These are phyloP conservation scores for Drosophila heteroneura DNA, from an alignment of 2,888 invertebrate genomes.

Conservation along the genomic window DNA sequence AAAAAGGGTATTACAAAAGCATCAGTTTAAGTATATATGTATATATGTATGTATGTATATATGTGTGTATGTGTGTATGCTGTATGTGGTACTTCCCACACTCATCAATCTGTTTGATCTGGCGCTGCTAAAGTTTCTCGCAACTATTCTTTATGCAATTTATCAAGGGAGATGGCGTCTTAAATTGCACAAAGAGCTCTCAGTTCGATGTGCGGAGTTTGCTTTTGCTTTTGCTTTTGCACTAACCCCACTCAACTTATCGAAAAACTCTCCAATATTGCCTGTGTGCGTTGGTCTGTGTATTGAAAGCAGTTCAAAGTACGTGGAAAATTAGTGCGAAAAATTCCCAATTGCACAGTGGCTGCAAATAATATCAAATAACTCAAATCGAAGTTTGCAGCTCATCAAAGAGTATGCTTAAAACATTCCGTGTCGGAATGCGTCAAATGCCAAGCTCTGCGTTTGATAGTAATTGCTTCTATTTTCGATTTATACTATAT, in stretches of 20 bases:
- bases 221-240: conserved; percentile 48
- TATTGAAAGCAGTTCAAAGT: conserved; percentile 47
- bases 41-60: background rate
- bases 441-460: background rate
- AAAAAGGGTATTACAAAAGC: background rate
- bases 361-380: background rate
- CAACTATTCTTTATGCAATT: conserved; percentile 72
- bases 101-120: conserved; percentile 69
- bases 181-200: conserved; percentile 71
- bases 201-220: conserved; percentile 56
- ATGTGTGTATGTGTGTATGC: background rate
- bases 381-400: background rate
- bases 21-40: background rate
- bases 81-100: background rate
- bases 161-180: conserved; percentile 33
- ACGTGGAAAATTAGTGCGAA: conserved; percentile 48
- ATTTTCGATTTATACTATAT: background rate
- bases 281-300: conserved; percentile 10
- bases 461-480: background rate
- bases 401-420: background rate
- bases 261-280: conserved; percentile 30
- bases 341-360: conserved; percentile 52
- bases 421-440: background rate
- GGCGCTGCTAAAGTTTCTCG: conserved; percentile 55
- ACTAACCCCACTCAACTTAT: conserved; percentile 4